Conservation (phyloP, 23 tunicate genomes). For the Pegea sp. region DNA sequence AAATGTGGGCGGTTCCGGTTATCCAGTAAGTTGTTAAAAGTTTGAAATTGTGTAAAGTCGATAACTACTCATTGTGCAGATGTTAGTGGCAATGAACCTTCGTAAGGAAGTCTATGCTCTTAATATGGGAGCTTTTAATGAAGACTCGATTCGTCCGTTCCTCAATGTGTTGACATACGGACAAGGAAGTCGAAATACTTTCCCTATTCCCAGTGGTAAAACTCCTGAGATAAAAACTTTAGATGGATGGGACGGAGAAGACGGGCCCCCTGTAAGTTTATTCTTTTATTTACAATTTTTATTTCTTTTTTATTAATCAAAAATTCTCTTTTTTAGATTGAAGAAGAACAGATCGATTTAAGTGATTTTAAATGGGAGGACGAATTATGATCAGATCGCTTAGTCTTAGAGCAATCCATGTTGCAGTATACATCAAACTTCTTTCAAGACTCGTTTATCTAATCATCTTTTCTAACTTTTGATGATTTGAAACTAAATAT, state of each 20-base stretch:
- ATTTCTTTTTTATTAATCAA: neutral
- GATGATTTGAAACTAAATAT: no score
- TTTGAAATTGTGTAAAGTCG: neutral
- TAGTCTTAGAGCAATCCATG: no score
- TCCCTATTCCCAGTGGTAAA: slow-evolving; percentile 30
- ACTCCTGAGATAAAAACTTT: slow-evolving; percentile 32
- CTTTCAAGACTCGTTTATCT: no score
- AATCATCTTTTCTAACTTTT: no score
- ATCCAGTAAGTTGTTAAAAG: slow-evolving; percentile 35
- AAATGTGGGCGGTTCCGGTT: slow-evolving; percentile 69
- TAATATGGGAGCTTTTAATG: slow-evolving; percentile 56
- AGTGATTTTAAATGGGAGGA: slow-evolving; percentile 97
- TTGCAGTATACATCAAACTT: no score
- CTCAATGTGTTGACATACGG: slow-evolving; percentile 57
- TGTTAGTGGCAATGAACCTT: slow-evolving; percentile 48
- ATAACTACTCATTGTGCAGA: no score
- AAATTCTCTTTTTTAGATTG: slow-evolving; percentile 14
- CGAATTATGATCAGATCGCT: no score
- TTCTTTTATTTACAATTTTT: neutral
- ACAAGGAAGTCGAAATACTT: slow-evolving; percentile 32
- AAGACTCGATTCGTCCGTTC: slow-evolving; percentile 55
- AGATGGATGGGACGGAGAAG: slow-evolving; percentile 89
- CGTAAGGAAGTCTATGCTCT: slow-evolving; percentile 49
- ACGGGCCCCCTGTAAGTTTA: slow-evolving; percentile 53
- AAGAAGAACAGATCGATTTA: slow-evolving; percentile 61